Evolutionary conservation across 1,140 invertebrate species (phyloP).

Genomic region (Anastatus disparis): DNA sequence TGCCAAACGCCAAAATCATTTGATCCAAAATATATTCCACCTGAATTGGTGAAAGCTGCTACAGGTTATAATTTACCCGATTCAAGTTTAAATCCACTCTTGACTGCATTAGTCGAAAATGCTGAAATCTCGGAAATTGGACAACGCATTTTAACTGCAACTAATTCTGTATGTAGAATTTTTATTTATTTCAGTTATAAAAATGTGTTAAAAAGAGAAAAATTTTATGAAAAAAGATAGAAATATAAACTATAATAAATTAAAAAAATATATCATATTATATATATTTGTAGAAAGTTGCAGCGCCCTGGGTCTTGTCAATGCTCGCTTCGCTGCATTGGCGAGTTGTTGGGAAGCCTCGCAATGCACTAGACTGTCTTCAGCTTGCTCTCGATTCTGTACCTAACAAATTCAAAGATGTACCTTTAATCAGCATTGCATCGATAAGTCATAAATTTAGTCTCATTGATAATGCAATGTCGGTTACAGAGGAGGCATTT

Average conservation of each 20-base stretch:
- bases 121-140: constrained; percentile 78
- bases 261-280: background rate
- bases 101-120: constrained; percentile 51
- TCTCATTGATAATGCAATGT: constrained; percentile 71
- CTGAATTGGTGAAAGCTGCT: constrained; percentile 48
- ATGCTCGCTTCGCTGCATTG: constrained; percentile 76
- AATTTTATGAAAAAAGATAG: background rate
- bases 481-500: constrained; percentile 70
- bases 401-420: constrained; percentile 67
- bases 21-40: constrained; percentile 63
- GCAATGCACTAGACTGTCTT: constrained; percentile 74
- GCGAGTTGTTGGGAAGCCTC: constrained; percentile 72
- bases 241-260: background rate
- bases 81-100: constrained; percentile 41
- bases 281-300: constrained; percentile 68
- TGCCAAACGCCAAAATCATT: constrained; percentile 67
- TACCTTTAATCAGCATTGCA: constrained; percentile 72
- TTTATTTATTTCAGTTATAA: too few species aligned
- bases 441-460: constrained; percentile 74
- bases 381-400: constrained; percentile 69
- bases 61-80: constrained; percentile 44
- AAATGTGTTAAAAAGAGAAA: too few species aligned
- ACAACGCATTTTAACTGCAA: constrained; percentile 77
- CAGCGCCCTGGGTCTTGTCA: constrained; percentile 74
- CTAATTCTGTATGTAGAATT: constrained; percentile 71